Evolutionary conservation across 2,113 vertebrate genomes (phyloP), one percentile per base, ranked within the genome.

Genomic region (Elephas maximus): DNA sequence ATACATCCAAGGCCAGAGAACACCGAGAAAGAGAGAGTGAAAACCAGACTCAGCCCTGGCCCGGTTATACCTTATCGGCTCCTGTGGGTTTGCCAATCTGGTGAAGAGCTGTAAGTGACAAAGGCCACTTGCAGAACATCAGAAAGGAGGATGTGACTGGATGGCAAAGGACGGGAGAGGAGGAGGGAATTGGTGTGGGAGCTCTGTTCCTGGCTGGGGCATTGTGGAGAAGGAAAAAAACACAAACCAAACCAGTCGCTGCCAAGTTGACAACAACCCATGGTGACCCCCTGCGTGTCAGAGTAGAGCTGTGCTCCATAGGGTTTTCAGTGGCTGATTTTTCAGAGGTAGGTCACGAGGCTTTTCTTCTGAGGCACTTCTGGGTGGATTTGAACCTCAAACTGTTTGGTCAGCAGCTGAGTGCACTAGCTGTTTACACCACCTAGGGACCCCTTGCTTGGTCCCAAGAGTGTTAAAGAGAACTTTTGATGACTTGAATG

Each of bases 1-100:
- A 82, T 79, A 74, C 26, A 76, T 1, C 11, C 62, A 67, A 80
- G 60, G 82, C 93, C 87, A 87, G 85, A 82, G 86, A 69, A 90
- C 78, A 90, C 85, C 87, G 53, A 84, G 89, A 79, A n/a, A 62
- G 63, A 65, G 82, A 51, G 33, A 41, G n/a, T 21, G 88, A 60
- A 79, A 60, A n/a, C 28, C 6, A 12, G 77, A 44, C 26, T 60
- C 41, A 15, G 14, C 24, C 65, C 33, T 88, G 60, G 80, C 15
- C 10, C 41, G 0, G 6, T n/a, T 18, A 15, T 15, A 57, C 51
- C 51, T n/a, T 8, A 41, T 57, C 10, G 2, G 44, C 28, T 84
- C 28, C 24, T 5, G 2, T 44, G 53, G 93, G 83, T 87, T 88
- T 92, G 67, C 74, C 67, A 63, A 37, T 44, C n/a, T 82, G 26